phyloP scores from a whole-genome alignment of 2,113 vertebrate species.

The Plotosus lineatus region DNA sequence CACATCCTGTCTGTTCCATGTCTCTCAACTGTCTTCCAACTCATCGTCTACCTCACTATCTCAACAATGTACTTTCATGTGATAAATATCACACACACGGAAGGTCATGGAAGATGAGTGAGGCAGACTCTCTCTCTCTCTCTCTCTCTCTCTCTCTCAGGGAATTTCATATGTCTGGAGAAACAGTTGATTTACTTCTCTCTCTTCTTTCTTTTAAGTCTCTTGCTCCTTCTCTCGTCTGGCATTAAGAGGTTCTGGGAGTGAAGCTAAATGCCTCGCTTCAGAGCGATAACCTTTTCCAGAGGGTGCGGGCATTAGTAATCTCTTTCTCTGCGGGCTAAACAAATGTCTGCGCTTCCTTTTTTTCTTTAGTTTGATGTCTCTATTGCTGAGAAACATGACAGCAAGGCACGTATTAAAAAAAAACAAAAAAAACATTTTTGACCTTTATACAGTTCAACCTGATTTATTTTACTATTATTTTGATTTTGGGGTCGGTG shows the following conservation, averaged over 20 bases:
- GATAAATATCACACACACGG: not conserved
- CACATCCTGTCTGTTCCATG: constrained; percentile 7
- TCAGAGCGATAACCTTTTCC: constrained; percentile 61
- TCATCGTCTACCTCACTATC: not conserved
- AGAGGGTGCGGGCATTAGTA: constrained; percentile 46
- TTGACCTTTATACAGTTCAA: not conserved
- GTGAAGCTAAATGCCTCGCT: constrained; percentile 60
- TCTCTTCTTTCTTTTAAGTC: constrained; percentile 7
- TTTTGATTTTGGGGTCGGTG: not conserved
- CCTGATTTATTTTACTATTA: not conserved
- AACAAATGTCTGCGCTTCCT: constrained; percentile 25
- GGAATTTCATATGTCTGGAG: not conserved
- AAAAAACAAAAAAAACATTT: not conserved
- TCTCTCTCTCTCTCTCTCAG: no score
- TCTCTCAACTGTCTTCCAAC: constrained; percentile 18
- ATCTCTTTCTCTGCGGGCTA: constrained; percentile 45
- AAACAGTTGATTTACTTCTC: not conserved
- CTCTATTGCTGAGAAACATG: not conserved
- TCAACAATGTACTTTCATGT: constrained; percentile 15
- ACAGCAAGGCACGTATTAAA: no score
- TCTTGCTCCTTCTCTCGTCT: constrained; percentile 31
- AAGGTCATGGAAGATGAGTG: not conserved
- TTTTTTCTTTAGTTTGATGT: constrained; percentile 34
- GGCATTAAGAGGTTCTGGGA: constrained; percentile 31
- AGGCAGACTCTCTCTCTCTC: no score